phyloP scores from a whole-genome alignment of 2,888 invertebrate genomes.

The Diplolepis rosae region DNA sequence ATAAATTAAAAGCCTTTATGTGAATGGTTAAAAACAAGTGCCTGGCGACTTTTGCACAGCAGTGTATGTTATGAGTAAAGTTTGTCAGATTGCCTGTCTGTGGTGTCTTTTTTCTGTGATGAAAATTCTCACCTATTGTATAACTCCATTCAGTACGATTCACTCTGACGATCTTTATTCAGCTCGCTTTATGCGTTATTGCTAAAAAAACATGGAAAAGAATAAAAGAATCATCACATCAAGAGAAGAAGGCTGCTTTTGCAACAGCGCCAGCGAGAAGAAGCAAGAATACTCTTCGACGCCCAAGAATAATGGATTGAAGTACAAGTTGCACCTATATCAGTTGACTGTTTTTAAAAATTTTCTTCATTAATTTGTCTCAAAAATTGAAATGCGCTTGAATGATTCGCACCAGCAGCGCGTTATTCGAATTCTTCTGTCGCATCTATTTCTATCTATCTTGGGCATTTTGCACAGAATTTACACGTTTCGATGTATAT shows the following conservation, averaged over 20 bases:
- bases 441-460: slow-evolving; percentile 47
- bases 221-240: slow-evolving; percentile 25
- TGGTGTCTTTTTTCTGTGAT: neutral
- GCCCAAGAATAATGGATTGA: slow-evolving; percentile 42
- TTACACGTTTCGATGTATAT: slow-evolving; percentile 57
- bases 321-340: neutral
- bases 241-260: slow-evolving; percentile 20
- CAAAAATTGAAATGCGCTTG: neutral
- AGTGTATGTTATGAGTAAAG: too few species aligned
- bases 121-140: neutral
- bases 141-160: slow-evolving; percentile 9
- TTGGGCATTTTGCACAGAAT: slow-evolving; percentile 58
- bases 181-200: slow-evolving; percentile 23
- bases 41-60: too few species aligned
- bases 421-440: slow-evolving; percentile 39
- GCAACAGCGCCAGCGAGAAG: slow-evolving; percentile 14
- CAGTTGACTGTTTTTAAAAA: neutral
- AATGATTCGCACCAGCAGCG: slow-evolving; percentile 9
- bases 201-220: slow-evolving; percentile 20
- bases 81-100: too few species aligned
- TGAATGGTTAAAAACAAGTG: too few species aligned
- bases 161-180: slow-evolving; percentile 7
- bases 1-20: too few species aligned
- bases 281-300: slow-evolving; percentile 48
- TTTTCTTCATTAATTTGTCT: neutral